These are phyloP conservation scores for Sapayoa aenigma DNA, from an alignment of 2,113 vertebrate species.

Conservation along the genomic window DNA sequence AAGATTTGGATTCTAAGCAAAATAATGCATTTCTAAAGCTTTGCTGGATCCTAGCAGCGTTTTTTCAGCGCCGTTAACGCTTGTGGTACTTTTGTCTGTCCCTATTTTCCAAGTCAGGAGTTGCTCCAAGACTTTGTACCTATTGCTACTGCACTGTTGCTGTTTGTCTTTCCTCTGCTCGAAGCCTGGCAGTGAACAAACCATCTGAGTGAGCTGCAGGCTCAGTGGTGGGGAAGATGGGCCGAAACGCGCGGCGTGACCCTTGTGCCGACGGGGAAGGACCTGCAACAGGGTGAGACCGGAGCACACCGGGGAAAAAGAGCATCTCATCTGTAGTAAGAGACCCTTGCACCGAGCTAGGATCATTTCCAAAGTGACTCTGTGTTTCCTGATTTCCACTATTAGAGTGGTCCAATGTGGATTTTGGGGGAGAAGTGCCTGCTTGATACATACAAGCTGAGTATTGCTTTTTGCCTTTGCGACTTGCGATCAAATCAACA, in stretches of 20 bases:
- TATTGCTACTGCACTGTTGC: background rate
- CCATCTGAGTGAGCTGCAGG: background rate
- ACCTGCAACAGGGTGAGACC: background rate
- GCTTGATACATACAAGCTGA: background rate
- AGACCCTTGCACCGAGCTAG: background rate
- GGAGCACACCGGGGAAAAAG: background rate
- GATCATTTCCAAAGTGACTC: background rate
- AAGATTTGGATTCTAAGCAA: background rate
- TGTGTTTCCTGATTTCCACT: background rate
- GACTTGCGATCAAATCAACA: background rate
- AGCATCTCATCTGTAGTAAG: background rate
- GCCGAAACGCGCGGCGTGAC: background rate
- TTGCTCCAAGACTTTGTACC: rapidly evolving
- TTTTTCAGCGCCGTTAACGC: rapidly evolving
- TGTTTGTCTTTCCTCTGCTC: background rate
- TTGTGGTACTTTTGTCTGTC: background rate
- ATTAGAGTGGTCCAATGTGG: background rate
- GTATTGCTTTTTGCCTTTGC: background rate
- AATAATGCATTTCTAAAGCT: background rate
- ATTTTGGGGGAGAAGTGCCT: background rate
- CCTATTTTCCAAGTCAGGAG: background rate
- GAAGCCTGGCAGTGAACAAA: background rate
- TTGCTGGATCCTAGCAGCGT: background rate
- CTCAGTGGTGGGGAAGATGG: background rate
- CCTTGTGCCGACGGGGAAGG: background rate